phyloP scores from a whole-genome alignment of 2,888 invertebrate genomes.

The Lypha dubia region DNA sequence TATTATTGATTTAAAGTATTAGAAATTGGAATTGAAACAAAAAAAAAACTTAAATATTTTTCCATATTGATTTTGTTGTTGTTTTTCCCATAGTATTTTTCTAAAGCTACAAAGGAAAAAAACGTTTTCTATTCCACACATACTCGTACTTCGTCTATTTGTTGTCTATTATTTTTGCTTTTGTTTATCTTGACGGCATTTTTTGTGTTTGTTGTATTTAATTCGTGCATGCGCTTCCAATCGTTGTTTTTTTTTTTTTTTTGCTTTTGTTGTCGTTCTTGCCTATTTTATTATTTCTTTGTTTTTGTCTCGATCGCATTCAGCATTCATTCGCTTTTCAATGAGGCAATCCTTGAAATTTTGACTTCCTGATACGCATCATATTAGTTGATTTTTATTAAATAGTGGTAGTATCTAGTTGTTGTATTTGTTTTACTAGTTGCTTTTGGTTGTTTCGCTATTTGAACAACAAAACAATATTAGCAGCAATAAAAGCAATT shows the following conservation, averaged over 20 bases:
- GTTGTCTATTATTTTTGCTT: slow-evolving; percentile 56
- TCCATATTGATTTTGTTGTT: background rate
- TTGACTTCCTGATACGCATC: slow-evolving; percentile 82
- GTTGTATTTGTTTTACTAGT: slow-evolving; percentile 5
- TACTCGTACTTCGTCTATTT: slow-evolving; percentile 28
- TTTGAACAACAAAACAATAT: slow-evolving; percentile 40
- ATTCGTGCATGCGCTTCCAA: slow-evolving; percentile 69
- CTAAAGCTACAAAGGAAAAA: background rate
- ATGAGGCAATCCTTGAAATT: slow-evolving; percentile 82
- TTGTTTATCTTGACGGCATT: slow-evolving; percentile 70
- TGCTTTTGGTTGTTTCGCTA: slow-evolving; percentile 25
- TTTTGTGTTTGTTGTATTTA: slow-evolving; percentile 51
- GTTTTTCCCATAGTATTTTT: background rate
- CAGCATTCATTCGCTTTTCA: slow-evolving; percentile 78
- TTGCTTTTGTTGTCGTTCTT: slow-evolving; percentile 67
- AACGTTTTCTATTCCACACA: slow-evolving; percentile 22
- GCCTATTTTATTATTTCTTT: slow-evolving; percentile 64
- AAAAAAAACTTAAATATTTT: background rate
- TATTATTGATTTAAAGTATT: background rate
- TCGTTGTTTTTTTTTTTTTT: slow-evolving; percentile 72
- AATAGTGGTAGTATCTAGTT: slow-evolving; percentile 31
- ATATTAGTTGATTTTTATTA: slow-evolving; percentile 77
- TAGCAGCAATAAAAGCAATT: slow-evolving; percentile 43
- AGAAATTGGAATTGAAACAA: background rate
- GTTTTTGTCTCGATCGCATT: slow-evolving; percentile 74